Conservation (phyloP, 2,113 vertebrate genomes). For the Trogon melanurus region DNA sequence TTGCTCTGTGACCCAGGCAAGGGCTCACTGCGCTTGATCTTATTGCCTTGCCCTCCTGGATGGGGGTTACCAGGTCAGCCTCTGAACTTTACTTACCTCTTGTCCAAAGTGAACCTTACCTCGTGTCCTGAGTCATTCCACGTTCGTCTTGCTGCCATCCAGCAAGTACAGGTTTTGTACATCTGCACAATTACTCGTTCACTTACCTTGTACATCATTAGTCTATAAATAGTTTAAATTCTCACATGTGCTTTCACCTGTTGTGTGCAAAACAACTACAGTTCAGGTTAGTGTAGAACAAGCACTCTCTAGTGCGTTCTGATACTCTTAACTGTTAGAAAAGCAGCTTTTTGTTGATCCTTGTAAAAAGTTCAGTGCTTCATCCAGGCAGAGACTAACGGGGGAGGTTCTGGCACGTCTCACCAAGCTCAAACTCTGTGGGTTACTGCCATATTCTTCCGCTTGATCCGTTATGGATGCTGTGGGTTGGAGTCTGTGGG, state of each 20-base stretch:
- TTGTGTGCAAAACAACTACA: neutral
- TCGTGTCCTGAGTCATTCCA: neutral
- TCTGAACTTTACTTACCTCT: neutral
- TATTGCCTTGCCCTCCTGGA: neutral
- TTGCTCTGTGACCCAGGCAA: neutral
- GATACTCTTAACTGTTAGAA: too few species aligned
- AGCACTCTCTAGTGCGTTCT: neutral
- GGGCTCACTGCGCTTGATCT: rapidly evolving
- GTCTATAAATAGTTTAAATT: neutral
- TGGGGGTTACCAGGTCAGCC: neutral
- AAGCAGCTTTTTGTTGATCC: neutral
- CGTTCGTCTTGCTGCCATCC: neutral
- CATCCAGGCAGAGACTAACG: neutral
- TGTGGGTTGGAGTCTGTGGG: neutral
- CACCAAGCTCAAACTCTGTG: rapidly evolving
- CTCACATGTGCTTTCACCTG: neutral
- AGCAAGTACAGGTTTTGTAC: neutral
- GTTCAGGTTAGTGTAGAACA: rapidly evolving
- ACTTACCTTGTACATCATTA: too few species aligned
- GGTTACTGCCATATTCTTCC: neutral
- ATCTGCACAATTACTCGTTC: rapidly evolving
- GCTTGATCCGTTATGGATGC: rapidly evolving
- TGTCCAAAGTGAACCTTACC: neutral
- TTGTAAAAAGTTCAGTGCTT: neutral
- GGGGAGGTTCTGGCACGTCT: neutral